Evolutionary conservation across 64 coral and sea anemone genomes (phyloP), one percentile per base, ranked within the genome.

Genomic region (Montipora efflorescens): DNA sequence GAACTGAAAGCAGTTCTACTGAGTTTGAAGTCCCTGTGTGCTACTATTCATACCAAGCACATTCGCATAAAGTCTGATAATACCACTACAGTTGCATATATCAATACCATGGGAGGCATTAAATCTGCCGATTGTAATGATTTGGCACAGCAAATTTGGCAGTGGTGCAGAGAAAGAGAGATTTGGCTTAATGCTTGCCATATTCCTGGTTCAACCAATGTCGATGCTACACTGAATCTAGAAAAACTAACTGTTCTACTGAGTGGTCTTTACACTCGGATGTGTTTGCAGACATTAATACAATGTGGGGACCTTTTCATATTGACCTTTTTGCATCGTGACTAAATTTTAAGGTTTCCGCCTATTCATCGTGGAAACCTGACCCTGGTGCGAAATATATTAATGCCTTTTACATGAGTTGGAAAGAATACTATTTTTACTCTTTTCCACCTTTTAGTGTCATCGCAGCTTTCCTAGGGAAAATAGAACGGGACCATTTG

Each of bases 1-100:
- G 90, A 92, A 80, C 10, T 91, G 90, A 91, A 91, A 91, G 90
- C 90, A 73, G 79, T 49, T 74, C 46, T 87, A 18, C 22, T 89
- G 57, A 74, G 87, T 46, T 77, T 78, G 28, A 77, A 77, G 45
- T 89, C 87, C 18, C 23, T 89, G 50, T 86, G 80, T 86, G 48
- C 19, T 19, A 21, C 15, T 74, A 64, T 77, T 45, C 7, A n/a
- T 74, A 48, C 25, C 59, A 86, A 77, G 52, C 87, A 77, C 48
- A 77, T 89, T 20, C 21, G 87, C 15, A 77, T 76, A 16, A 47
- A 89, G 20, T 77, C 87, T 75, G 87, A 89, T 45, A 89, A 89
- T 46, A 77, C 50, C 13, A 77, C 72, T 14, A 77, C 87, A 75
- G 85, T 88, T 5, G 68, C 85, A 19, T 57, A 88, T 74, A 20